Evolutionary conservation across 2,888 invertebrate genomes (phyloP).

Genomic region (Drosophila infuscata): DNA sequence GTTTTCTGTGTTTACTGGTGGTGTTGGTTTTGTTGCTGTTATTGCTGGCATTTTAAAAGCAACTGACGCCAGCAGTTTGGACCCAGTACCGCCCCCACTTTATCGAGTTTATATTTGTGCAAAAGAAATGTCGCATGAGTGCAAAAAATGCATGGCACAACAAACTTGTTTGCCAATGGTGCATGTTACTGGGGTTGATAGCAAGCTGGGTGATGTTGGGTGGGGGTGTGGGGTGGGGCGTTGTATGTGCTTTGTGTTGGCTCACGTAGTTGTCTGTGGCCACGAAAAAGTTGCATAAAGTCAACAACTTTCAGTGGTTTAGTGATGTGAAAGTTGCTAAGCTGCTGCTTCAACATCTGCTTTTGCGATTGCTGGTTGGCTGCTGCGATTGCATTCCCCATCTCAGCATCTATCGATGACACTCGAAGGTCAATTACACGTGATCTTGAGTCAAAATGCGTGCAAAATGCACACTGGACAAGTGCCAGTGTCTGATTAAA

Average conservation of each 20-base stretch:
- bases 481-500: slow-evolving; percentile 12
- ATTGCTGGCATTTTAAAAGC: slow-evolving; percentile 66
- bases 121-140: slow-evolving; percentile 71
- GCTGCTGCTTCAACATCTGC: slow-evolving; percentile 46
- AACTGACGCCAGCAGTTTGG: slow-evolving; percentile 76
- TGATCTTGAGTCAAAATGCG: slow-evolving; percentile 60
- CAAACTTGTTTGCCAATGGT: slow-evolving; percentile 71
- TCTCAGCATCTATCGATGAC: slow-evolving; percentile 29
- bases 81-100: slow-evolving; percentile 47
- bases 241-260: slow-evolving; percentile 15
- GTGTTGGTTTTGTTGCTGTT: slow-evolving; percentile 40
- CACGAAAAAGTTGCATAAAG: slow-evolving; percentile 81
- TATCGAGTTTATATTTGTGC: slow-evolving; percentile 71
- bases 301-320: slow-evolving; percentile 79
- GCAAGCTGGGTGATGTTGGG: neutral
- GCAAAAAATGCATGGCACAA: slow-evolving; percentile 73
- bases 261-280: slow-evolving; percentile 77
- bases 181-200: neutral
- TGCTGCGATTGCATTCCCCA: neutral
- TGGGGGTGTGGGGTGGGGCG: neutral
- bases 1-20: slow-evolving; percentile 34
- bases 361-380: slow-evolving; percentile 3
- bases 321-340: slow-evolving; percentile 76
- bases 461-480: slow-evolving; percentile 35
- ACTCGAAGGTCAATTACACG: slow-evolving; percentile 73